Evolutionary conservation across 2,113 vertebrate species (phyloP), one percentile per base, ranked within the genome.

Genomic region (Gambusia affinis): DNA sequence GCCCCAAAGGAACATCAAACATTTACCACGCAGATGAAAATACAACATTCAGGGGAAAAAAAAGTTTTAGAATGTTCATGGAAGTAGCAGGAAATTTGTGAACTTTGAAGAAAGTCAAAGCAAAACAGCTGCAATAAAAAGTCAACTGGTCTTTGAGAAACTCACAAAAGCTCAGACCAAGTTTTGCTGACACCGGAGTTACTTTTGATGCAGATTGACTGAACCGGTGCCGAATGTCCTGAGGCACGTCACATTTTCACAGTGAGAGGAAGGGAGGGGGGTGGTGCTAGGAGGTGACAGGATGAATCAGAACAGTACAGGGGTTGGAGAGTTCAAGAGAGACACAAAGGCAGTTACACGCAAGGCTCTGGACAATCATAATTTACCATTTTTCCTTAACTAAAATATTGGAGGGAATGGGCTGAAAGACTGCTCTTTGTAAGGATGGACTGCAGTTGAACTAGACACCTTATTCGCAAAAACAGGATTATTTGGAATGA

Each of bases 291-390:
- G 73, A 85, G 75, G 81, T 82, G 79, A 67, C 30, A 33, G 76
- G 33, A 72, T 79, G 80, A 88, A 64, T 78, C 78, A 83, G 76
- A 76, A 71, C 11, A 61, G 82, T 61, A 60, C 81, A 85, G 66
- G 51, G 84, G 82, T 81, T 73, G 60, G 73, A 75, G 79, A 71
- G 87, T 79, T 76, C 81, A 74, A 67, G 39, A 12, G 75, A 3
- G 57, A 68, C 74, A 86, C 88, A 87, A 90, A 90, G 15, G 81
- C 72, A 8, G 63, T 60, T 63, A 83, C 90, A 91, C 79, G 83
- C 88, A 88, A 88, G 80, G 76, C 77, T 78, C n/a, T 72, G 62
- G 75, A 57, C 71, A 44, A 67, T 70, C 60, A 57, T 30, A 73
- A 63, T 78, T 67, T 65, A 62, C 72, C 61, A 78, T 65, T 76